Percentiles rank a stretch among this genome's conserved stretches.
Evolutionary conservation across 2,797 vertebrate species (phyloP).

Genomic region (Anguilla anguilla): DNA sequence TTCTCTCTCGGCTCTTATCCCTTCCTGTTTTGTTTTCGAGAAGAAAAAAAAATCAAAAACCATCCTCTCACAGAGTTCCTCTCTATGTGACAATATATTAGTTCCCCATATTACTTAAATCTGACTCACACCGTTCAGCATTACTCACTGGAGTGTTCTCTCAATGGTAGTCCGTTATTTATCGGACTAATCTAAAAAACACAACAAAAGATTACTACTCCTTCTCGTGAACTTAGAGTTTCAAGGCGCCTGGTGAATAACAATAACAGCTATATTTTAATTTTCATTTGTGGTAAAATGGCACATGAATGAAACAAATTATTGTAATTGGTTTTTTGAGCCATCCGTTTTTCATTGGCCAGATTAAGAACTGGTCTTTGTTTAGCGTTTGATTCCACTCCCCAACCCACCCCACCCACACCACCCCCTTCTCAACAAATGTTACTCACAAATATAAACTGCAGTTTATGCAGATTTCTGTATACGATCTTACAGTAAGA

Average conservation of each 20-base stretch:
- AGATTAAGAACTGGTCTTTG: neutral
- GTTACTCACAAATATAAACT: neutral
- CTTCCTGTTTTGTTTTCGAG: neutral
- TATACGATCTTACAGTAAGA: neutral
- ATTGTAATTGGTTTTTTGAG: neutral
- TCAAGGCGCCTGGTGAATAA: neutral
- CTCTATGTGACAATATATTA: neutral
- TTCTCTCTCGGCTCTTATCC: neutral
- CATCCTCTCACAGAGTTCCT: neutral
- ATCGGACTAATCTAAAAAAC: no score
- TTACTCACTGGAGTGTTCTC: neutral
- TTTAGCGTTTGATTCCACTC: no score
- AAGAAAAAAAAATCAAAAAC: slow-evolving; percentile 6
- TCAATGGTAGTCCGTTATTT: neutral
- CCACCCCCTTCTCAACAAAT: no score
- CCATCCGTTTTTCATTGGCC: neutral
- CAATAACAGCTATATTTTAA: neutral
- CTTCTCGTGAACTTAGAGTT: neutral
- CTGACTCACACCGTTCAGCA: neutral
- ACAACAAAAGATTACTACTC: no score
- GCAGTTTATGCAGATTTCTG: neutral
- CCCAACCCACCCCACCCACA: no score
- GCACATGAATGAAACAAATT: neutral
- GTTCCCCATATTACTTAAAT: neutral
- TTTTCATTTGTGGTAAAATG: neutral